Evolutionary conservation across 2,797 vertebrate species (phyloP), one percentile per base, ranked within the genome.

Genomic region (Adrianichthys oophorus): DNA sequence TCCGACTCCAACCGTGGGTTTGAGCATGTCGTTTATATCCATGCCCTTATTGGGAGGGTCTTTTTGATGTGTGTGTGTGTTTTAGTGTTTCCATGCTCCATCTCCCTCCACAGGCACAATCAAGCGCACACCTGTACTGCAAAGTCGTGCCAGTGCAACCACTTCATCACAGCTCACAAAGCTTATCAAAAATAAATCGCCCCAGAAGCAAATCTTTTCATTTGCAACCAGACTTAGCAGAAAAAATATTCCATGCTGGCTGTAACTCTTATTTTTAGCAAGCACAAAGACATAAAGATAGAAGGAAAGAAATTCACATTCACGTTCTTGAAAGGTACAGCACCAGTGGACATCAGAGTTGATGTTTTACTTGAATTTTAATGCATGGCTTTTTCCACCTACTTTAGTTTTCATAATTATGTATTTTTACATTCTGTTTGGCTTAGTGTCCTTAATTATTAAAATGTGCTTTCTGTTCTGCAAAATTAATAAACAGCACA

Each of bases 121-220:
- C 26, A 3, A 2, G 3, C 52, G 56, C 57, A 50, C 16, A 63
- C 76, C 56, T 82, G 56, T 74, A 51, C 26, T 79, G 50, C 60
- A 65, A 73, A 78, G 58, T 78, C 69, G 57, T 75, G 62, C 68
- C 57, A 41, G 57, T 65, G 61, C 64, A 70, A 72, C 57, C 62
- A 1, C 70, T 76, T 79, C 77, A 84, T 82, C 72, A 68, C 75
- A 44, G 68, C 67, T 43, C 60, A 61, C 62, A 60, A 54, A 49
- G 71, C 72, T 85, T 80, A 86, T 85, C 82, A 86, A 87, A 88
- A 83, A 89, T 74, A 84, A 78, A 78, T 67, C 62, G 83, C 78
- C 74, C 79, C 46, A n/a, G 76, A 78, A 85, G 65, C 5, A n/a
- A 69, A 74, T 77, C 68, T 71, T 73, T 59, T 75, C 77, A 52